phyloP scores from a whole-genome alignment of 1,140 invertebrate species.

The Riptortus pedestris region DNA sequence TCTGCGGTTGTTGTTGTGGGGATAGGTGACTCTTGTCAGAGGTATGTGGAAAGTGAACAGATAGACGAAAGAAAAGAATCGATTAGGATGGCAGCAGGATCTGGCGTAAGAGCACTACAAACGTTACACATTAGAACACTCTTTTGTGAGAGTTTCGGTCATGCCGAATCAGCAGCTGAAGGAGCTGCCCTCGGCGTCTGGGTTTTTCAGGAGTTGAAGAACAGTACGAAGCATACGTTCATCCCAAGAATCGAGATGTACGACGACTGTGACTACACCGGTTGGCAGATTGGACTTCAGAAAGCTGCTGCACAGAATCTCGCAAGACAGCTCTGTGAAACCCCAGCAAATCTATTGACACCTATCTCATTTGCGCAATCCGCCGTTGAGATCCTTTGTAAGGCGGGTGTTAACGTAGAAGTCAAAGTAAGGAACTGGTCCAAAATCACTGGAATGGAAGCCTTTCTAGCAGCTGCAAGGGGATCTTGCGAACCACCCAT shows the following conservation, averaged over 20 bases:
- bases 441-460: constrained; percentile 48
- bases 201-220: constrained; percentile 44
- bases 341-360: constrained; percentile 52
- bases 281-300: constrained; percentile 45
- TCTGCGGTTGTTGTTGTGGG: constrained; percentile 40
- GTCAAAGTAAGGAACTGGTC: constrained; percentile 40
- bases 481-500: constrained; percentile 50
- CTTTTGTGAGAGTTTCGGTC: constrained; percentile 43
- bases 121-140: constrained; percentile 38
- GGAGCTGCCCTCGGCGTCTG: constrained; percentile 39
- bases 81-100: constrained; percentile 40
- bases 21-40: constrained; percentile 39
- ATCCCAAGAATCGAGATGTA: constrained; percentile 27
- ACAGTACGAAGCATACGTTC: neutral
- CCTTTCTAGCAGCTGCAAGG: constrained; percentile 49
- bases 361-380: constrained; percentile 46
- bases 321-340: constrained; percentile 48
- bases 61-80: constrained; percentile 41
- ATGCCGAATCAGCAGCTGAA: constrained; percentile 45
- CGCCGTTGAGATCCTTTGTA: constrained; percentile 39
- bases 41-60: constrained; percentile 39
- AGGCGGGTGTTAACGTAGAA: constrained; percentile 40
- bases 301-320: constrained; percentile 52
- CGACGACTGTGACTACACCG: constrained; percentile 37
- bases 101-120: constrained; percentile 36